Conservation (phyloP, 2,797 vertebrate genomes). For the Enteromius anoplus region DNA sequence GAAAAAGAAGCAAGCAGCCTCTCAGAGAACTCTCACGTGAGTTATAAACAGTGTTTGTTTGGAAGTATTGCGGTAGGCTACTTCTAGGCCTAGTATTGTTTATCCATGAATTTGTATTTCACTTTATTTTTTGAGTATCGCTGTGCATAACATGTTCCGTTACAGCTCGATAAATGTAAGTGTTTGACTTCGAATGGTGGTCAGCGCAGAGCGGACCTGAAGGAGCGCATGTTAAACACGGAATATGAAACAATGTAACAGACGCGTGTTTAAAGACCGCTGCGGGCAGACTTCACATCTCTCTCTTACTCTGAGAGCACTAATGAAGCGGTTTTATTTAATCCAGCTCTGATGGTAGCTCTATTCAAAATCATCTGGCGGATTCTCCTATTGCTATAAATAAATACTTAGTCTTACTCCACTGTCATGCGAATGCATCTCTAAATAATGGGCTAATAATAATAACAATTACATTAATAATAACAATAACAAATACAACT, state of each 20-base stretch:
- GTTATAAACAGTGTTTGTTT: constrained; percentile 47
- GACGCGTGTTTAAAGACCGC: neutral
- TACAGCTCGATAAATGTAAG: neutral
- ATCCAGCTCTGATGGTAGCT: neutral
- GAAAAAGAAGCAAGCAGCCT: constrained; percentile 48
- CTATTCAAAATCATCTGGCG: neutral
- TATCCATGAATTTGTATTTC: neutral
- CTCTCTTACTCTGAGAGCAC: too few relatives aligned
- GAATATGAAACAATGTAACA: neutral
- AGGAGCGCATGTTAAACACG: neutral
- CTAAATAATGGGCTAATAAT: neutral
- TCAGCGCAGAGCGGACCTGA: neutral
- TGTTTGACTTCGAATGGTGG: constrained; percentile 19
- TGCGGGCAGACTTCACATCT: neutral
- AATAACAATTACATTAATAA: neutral
- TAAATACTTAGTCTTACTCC: neutral
- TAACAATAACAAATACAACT: neutral
- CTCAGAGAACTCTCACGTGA: constrained; percentile 71
- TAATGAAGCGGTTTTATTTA: neutral
- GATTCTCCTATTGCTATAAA: neutral
- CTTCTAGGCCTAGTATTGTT: neutral
- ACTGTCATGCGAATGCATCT: neutral
- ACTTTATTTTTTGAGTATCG: neutral
- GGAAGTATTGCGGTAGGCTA: neutral
- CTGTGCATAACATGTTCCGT: neutral